Evolutionary conservation across 2,888 invertebrate species (phyloP), one percentile per base, ranked within the genome.

Genomic region (Megaustenia siamemsis): DNA sequence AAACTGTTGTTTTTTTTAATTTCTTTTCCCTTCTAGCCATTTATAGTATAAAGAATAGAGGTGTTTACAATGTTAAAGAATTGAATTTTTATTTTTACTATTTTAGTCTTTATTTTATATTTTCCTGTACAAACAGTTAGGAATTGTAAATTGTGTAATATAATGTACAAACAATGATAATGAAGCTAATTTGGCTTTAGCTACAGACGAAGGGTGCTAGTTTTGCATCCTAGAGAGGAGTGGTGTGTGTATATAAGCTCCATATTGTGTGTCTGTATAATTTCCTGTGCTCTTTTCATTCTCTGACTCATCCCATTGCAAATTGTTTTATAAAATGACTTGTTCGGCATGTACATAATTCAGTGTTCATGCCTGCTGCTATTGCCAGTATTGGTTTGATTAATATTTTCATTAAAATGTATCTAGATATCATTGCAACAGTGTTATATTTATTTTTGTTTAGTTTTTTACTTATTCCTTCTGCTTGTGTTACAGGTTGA

Each of bases 61-160:
- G n/a, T n/a, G n/a, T n/a, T n/a, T n/a, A n/a, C n/a, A n/a, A n/a
- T n/a, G n/a, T n/a, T n/a, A 45, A 45, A 12, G 21, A 53, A 21
- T 4, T 53, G 53, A 21, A 53, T 12, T 63, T 5, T n/a, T 4
- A 28, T n/a, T 63, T 32, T n/a, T 63, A 5, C 15, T 32, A 32
- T 10, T 28, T 28, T 63, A 10, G 3, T 28, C 32, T 5, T 15
- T 10, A 4, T 2, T 40, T 32, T 4, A 1, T 40, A 21, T 21
- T 2, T 18, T 8, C 21, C 24, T 40, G 69, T 69, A 24, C 53
- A 10, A 53, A 21, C 53, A 53, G 53, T 6, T 3, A 60, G 15
- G 6, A 63, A 63, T 40, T 78, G 78, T 78, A 78, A 60, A 78
- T 76, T 78, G 63, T 78, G 78, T 78, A 78, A 32, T 8, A 78